Conservation (phyloP, 2,113 vertebrate genomes). For the Puma concolor region DNA sequence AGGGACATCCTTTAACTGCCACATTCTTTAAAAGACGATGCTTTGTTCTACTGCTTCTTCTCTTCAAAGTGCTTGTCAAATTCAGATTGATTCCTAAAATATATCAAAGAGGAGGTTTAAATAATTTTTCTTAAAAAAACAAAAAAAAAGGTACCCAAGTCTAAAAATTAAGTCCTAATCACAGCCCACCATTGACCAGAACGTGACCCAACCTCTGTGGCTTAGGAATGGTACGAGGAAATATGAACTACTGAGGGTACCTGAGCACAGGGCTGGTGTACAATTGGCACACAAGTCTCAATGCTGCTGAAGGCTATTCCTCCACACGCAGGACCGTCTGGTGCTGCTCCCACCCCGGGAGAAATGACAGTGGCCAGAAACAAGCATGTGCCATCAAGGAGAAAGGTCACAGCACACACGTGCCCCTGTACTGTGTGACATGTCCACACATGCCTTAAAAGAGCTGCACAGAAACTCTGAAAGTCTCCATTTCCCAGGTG, state of each 20-base stretch:
- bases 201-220: neutral
- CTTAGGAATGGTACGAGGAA: neutral
- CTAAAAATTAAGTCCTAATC: neutral
- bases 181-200: neutral
- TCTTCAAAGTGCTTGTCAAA: neutral
- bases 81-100: neutral
- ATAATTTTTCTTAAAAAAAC: neutral
- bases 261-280: neutral
- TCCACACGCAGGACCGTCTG: neutral
- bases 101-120: neutral
- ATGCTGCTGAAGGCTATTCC: neutral
- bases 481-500: neutral
- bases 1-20: neutral
- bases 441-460: neutral
- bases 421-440: neutral
- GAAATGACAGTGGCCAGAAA: neutral
- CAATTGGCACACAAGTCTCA: neutral
- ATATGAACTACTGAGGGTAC: too few relatives aligned
- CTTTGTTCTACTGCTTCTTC: neutral
- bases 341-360: neutral
- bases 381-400: neutral
- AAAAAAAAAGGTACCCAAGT: neutral
- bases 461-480: fast-evolving
- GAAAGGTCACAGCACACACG: neutral
- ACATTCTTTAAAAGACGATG: neutral